Percentiles rank a stretch among this genome's conserved stretches.
These are phyloP conservation scores for Embiotoca jacksoni DNA, from an alignment of 2,113 vertebrate genomes.

Conservation along the genomic window DNA sequence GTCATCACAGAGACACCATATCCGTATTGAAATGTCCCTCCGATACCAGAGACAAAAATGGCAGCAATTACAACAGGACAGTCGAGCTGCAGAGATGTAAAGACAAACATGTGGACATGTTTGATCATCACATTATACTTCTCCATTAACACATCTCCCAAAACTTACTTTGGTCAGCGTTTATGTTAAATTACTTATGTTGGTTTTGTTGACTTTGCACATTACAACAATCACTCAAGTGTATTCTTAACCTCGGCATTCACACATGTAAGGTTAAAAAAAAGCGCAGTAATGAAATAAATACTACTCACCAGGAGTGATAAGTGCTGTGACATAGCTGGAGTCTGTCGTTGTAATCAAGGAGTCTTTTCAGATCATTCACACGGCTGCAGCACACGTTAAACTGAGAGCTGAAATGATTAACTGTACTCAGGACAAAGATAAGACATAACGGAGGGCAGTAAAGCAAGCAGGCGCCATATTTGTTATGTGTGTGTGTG, in stretches of 20 bases:
- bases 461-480: background rate
- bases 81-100: constrained; percentile 66
- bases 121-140: too few species aligned
- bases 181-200: constrained; percentile 1
- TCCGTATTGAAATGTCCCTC: constrained; percentile 89
- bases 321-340: constrained; percentile 63
- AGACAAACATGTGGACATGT: background rate
- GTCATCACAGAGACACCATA: constrained; percentile 86
- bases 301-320: constrained; percentile 63
- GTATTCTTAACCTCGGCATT: background rate
- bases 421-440: constrained; percentile 45
- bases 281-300: background rate
- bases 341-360: constrained; percentile 6
- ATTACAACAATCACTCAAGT: background rate
- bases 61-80: constrained; percentile 72
- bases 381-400: background rate
- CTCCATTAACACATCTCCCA: background rate
- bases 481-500: background rate
- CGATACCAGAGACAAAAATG: constrained; percentile 83
- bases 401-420: constrained; percentile 55
- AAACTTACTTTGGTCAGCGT: background rate
- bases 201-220: background rate
- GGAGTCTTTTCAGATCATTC: constrained; percentile 11
- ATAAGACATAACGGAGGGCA: background rate
- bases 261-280: background rate